Percentiles rank a stretch among this genome's conserved stretches.
phyloP scores from a whole-genome alignment of 2,888 invertebrate species.

The Harpalus rufipes region DNA sequence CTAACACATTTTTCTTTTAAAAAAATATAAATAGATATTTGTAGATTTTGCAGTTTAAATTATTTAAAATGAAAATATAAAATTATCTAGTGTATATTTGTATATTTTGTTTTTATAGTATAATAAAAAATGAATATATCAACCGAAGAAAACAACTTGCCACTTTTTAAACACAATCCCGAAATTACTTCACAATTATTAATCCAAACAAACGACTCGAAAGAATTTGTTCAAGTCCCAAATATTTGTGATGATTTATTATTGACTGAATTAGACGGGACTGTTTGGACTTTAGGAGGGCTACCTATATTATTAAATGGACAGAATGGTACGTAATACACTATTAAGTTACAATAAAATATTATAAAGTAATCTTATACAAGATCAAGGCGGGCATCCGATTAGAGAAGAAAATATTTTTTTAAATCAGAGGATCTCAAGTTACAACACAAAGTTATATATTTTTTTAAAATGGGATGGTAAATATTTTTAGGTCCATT shows the following conservation, averaged over 20 bases:
- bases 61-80: no score
- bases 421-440: no score
- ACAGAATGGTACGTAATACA: slow-evolving; percentile 59
- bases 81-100: background rate
- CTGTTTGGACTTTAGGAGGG: slow-evolving; percentile 73
- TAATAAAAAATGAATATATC: slow-evolving; percentile 56
- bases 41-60: no score
- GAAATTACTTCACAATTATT: slow-evolving; percentile 61
- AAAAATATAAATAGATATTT: no score
- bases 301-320: slow-evolving; percentile 73
- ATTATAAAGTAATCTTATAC: no score
- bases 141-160: slow-evolving; percentile 53
- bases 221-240: slow-evolving; percentile 62
- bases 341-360: background rate
- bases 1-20: no score
- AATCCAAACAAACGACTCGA: slow-evolving; percentile 61
- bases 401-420: no score
- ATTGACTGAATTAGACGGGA: slow-evolving; percentile 73
- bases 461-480: no score
- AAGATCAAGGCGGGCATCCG: no score
- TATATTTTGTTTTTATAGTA: background rate
- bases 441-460: no score
- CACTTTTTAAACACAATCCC: slow-evolving; percentile 62
- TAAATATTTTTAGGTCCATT: no score
- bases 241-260: slow-evolving; percentile 68